A percentile compares a stretch with the other conserved stretches of the same genome.
Evolutionary conservation across 2,113 vertebrate genomes (phyloP).

Genomic region (Heptranchias perlo): DNA sequence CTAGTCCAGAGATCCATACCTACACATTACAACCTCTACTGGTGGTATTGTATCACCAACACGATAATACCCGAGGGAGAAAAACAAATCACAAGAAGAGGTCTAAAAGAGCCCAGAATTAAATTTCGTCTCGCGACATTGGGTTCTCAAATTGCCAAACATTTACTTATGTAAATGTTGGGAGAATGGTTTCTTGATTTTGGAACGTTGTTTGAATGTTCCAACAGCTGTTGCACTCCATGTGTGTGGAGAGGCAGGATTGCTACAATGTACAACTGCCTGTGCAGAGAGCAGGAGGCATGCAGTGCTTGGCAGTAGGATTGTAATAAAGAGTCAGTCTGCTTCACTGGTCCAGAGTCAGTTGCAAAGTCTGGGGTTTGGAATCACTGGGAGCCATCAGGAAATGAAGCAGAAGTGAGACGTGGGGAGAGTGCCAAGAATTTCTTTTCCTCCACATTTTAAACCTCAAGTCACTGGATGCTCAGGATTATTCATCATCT

Average conservation of each 20-base stretch:
- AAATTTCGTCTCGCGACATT: neutral
- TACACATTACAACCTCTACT: neutral
- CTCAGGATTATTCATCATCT: neutral
- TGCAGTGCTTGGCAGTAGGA: neutral
- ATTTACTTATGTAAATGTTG: neutral
- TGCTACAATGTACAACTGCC: neutral
- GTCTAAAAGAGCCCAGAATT: neutral
- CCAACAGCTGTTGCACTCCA: neutral
- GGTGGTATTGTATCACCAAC: neutral
- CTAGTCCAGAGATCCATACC: neutral
- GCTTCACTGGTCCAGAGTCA: neutral
- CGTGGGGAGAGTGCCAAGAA: neutral
- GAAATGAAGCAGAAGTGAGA: neutral
- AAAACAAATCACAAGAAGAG: neutral
- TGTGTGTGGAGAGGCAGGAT: neutral
- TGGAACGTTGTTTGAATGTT: too few species aligned
- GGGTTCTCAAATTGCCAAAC: neutral
- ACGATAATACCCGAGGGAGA: neutral
- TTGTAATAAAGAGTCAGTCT: neutral
- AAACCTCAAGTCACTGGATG: neutral
- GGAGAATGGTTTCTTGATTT: neutral
- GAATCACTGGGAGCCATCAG: neutral
- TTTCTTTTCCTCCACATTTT: neutral
- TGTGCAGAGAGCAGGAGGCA: neutral
- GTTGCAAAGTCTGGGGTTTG: neutral